Base-by-base conservation (phyloP, 1,140 invertebrate genomes). In the Philotrypesis tridentata region DNA sequence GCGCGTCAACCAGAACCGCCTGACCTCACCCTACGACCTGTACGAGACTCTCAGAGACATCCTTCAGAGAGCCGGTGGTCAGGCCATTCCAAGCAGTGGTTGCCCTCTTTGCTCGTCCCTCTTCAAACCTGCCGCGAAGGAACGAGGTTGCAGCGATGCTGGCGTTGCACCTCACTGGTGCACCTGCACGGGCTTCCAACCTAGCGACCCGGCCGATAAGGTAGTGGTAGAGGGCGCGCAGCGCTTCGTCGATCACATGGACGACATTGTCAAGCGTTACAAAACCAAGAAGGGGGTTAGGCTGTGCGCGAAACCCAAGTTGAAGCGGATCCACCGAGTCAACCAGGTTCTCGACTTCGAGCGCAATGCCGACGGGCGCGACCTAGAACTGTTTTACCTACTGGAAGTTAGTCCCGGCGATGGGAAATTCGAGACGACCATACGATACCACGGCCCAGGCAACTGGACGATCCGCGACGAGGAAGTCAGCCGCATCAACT, bases 11-110 rank as follows among this genome's bases (percentile, higher is more conserved):
- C 92, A 92, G 21, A 94, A 94, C 85, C 93, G 95, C 23, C 90
- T 98, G 61, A 96, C 95, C 0, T 96, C 96, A n/a, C 95, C 97
- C 0, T 98, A 95, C 88, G 97, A 98, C 88, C 89, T 98, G 0
- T 95, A 98, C 86, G 94, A 96, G 84, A 95, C 94, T 0, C 84
- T 95, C 0, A 83, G 92, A 3, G 93, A 94, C 40, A 84, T 95
- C 23, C 73, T 94, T 17, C 87, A 14, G 5, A 68, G 84, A 5
- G 85, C 86, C 0, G 92, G 91, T 29, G 92, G 90, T 43, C 89
- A 89, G 27, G 88, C 89, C 1, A 85, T 91, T 43, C 84, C 86
- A 2, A 92, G 92, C 14, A 87, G 86, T 60, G 93, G 90, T 1
- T 96, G 95, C 87, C 92, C 94, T 0, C 91, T 90, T 8, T 97